phyloP scores from a whole-genome alignment of 2,113 vertebrate genomes.

The Atherinomorus stipes region DNA sequence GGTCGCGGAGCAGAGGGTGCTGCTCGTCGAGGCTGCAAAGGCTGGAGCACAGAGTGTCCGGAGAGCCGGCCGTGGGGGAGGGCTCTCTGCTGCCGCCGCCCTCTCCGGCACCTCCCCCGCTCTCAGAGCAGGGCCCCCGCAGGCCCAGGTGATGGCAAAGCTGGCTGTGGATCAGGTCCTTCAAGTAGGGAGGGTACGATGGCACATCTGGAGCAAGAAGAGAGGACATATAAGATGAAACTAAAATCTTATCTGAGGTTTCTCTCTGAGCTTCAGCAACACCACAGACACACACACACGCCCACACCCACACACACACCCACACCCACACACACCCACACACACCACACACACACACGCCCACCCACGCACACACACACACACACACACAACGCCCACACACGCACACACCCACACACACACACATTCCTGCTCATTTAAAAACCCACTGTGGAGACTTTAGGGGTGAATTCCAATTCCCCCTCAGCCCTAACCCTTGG shows the following conservation, averaged over 20 bases:
- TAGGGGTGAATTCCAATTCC: no score
- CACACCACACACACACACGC: background rate
- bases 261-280: no score
- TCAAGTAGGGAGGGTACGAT: constrained; percentile 86
- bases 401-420: no score
- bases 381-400: background rate
- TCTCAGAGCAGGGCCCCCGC: constrained; percentile 84
- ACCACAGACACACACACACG: no score
- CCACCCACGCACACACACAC: no score
- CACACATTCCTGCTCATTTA: background rate
- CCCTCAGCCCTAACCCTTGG: no score
- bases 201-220: constrained; percentile 67
- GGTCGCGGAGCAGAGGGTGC: constrained; percentile 86
- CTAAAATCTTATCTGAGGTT: background rate
- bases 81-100: constrained; percentile 89
- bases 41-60: constrained; percentile 95
- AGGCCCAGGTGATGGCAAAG: constrained; percentile 87
- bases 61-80: constrained; percentile 90
- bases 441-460: background rate
- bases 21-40: constrained; percentile 94
- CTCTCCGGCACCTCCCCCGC: constrained; percentile 74
- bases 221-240: background rate
- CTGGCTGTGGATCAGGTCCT: constrained; percentile 90
- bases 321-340: background rate
- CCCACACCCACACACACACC: no score